Evolutionary conservation across 2,113 vertebrate species (phyloP).

Genomic region (Lepisosteus oculatus): DNA sequence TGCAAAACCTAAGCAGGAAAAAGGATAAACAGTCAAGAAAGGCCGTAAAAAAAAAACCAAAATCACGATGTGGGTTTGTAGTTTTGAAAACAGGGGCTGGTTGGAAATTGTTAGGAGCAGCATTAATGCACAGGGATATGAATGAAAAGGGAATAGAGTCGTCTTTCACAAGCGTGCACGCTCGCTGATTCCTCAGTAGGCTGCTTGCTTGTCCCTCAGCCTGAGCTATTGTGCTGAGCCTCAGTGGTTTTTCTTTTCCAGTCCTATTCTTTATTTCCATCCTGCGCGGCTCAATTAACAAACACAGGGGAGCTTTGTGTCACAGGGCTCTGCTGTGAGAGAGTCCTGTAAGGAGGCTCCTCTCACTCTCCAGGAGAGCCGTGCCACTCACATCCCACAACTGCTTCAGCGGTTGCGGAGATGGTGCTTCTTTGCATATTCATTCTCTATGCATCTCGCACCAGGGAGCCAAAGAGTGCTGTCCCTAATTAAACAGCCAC

Average conservation of each 20-base stretch:
- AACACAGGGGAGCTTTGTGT: constrained; percentile 44
- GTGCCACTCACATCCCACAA: constrained; percentile 10
- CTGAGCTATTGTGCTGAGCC: constrained; percentile 36
- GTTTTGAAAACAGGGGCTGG: too few relatives aligned
- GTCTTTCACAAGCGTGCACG: constrained; percentile 36
- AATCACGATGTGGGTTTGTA: neutral
- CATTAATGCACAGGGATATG: too few relatives aligned
- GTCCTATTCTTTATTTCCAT: constrained; percentile 17
- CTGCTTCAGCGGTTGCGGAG: neutral
- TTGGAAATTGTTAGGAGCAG: too few relatives aligned
- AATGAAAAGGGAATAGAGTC: too few relatives aligned
- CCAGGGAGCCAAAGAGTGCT: neutral
- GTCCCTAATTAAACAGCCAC: constrained; percentile 3
- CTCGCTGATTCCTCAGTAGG: constrained; percentile 43
- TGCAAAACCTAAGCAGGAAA: too few relatives aligned
- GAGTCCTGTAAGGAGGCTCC: neutral
- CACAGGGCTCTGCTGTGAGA: neutral
- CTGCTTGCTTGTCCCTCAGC: constrained; percentile 34
- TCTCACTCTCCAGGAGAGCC: constrained; percentile 1
- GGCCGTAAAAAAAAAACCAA: neutral
- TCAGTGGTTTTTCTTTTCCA: constrained; percentile 42
- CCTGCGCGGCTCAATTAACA: constrained; percentile 56
- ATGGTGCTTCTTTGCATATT: constrained; percentile 15
- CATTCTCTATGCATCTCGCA: neutral
- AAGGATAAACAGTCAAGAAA: too few relatives aligned